These are phyloP conservation scores for Dinothrombium tinctorium DNA, from an alignment of 1,140 invertebrate species.

Conservation along the genomic window DNA sequence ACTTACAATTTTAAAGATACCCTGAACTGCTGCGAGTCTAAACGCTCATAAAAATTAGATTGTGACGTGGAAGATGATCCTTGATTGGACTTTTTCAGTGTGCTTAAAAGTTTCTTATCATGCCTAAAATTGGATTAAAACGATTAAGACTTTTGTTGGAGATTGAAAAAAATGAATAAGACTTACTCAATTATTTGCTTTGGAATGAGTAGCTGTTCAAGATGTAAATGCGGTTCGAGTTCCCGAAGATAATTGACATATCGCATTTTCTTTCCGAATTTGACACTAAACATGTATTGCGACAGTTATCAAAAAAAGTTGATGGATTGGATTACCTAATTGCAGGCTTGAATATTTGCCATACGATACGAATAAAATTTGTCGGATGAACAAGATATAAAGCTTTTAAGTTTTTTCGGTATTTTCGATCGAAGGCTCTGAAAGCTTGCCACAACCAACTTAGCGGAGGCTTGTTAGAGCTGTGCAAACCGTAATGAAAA, in stretches of 20 bases:
- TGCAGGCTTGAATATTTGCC: constrained; percentile 78
- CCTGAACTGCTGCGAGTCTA: constrained; percentile 69
- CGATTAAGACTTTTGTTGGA: background rate
- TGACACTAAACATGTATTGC: constrained; percentile 37
- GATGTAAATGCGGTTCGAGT: constrained; percentile 57
- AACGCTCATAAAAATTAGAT: constrained; percentile 21
- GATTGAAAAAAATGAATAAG: constrained; percentile 5
- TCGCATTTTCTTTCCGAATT: constrained; percentile 89
- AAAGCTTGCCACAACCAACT: constrained; percentile 95
- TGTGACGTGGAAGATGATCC: constrained; percentile 14
- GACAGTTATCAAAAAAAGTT: background rate
- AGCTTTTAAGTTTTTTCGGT: constrained; percentile 97
- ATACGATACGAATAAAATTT: constrained; percentile 83
- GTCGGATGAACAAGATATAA: constrained; percentile 96
- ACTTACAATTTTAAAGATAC: constrained; percentile 54
- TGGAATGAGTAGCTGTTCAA: constrained; percentile 78
- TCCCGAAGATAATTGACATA: constrained; percentile 88
- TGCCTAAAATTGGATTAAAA: constrained; percentile 39
- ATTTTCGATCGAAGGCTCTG: constrained; percentile 84
- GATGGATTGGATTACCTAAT: constrained; percentile 36
- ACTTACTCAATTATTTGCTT: constrained; percentile 64
- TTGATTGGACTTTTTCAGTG: constrained; percentile 17
- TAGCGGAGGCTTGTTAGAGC: constrained; percentile 84
- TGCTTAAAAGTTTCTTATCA: constrained; percentile 39
- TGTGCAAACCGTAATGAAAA: constrained; percentile 88